Conservation (phyloP, 2,113 vertebrate genomes). For the Chaenogobius annularis region DNA sequence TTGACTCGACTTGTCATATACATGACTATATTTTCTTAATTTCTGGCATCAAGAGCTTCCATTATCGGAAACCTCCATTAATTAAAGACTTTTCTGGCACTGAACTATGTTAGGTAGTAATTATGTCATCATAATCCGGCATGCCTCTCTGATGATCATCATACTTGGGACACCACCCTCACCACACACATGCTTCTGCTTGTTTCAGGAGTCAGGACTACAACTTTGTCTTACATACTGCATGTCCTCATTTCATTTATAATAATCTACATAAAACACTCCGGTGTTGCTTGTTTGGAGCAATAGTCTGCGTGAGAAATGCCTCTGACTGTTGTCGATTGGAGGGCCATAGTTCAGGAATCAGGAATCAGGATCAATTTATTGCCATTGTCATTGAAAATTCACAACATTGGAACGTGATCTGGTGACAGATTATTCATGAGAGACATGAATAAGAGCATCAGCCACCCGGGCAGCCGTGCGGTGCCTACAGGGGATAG, state of each 20-base stretch:
- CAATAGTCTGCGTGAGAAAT: too few relatives aligned
- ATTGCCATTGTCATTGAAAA: too few relatives aligned
- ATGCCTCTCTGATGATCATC: conserved; percentile 10
- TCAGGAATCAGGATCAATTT: too few relatives aligned
- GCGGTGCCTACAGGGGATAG: too few relatives aligned
- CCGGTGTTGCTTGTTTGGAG: too few relatives aligned
- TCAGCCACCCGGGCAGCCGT: too few relatives aligned
- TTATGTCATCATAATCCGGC: conserved; percentile 36
- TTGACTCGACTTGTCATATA: neutral
- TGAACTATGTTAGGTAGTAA: conserved; percentile 14
- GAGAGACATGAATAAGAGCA: too few relatives aligned
- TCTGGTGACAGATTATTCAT: too few relatives aligned
- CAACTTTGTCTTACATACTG: neutral
- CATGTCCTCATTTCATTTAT: neutral
- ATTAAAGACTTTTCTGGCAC: conserved; percentile 1
- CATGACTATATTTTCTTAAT: neutral
- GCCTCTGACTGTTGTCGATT: neutral
- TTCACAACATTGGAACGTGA: too few relatives aligned
- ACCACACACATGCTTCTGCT: conserved; percentile 10
- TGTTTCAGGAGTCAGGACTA: neutral
- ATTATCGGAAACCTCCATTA: neutral
- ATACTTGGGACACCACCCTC: conserved; percentile 11
- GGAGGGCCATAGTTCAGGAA: neutral
- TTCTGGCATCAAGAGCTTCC: neutral
- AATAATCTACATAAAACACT: too few relatives aligned